Evolutionary conservation across 2,797 vertebrate genomes (phyloP).

Genomic region (Neomorphus geoffroyi): DNA sequence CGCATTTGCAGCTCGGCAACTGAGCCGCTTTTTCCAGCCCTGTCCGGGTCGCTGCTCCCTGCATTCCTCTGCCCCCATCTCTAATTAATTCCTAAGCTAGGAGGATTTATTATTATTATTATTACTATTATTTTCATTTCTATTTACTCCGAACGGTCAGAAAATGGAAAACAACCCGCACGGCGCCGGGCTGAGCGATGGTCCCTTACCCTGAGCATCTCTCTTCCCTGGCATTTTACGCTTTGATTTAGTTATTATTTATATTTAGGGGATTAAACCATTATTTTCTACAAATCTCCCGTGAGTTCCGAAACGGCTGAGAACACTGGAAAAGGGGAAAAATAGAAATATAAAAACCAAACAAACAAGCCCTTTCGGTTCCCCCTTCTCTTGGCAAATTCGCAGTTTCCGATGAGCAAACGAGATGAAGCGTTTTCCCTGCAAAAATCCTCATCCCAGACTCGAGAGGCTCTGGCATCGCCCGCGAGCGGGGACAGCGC

Average conservation of each 20-base stretch:
- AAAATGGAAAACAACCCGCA: fast-evolving
- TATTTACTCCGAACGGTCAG: neutral
- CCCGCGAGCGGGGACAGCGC: neutral
- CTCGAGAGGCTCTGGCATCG: neutral
- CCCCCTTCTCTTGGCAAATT: neutral
- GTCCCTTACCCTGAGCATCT: neutral
- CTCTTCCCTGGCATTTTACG: neutral
- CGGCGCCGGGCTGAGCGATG: neutral
- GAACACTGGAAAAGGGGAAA: fast-evolving
- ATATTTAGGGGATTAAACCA: neutral
- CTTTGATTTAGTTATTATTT: neutral
- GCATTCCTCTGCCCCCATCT: neutral
- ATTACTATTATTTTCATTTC: neutral
- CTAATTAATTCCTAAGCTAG: neutral
- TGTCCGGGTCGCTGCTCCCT: neutral
- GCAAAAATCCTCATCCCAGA: neutral
- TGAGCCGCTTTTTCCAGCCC: neutral
- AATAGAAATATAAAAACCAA: too few relatives aligned
- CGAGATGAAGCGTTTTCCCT: neutral
- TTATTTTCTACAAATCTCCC: neutral
- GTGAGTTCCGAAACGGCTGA: neutral
- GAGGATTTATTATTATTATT: neutral
- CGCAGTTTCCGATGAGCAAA: neutral
- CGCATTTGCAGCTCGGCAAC: neutral
- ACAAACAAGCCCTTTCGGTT: neutral